phyloP scores from a whole-genome alignment of 2,888 invertebrate species.

The Microdon myrmicae region DNA sequence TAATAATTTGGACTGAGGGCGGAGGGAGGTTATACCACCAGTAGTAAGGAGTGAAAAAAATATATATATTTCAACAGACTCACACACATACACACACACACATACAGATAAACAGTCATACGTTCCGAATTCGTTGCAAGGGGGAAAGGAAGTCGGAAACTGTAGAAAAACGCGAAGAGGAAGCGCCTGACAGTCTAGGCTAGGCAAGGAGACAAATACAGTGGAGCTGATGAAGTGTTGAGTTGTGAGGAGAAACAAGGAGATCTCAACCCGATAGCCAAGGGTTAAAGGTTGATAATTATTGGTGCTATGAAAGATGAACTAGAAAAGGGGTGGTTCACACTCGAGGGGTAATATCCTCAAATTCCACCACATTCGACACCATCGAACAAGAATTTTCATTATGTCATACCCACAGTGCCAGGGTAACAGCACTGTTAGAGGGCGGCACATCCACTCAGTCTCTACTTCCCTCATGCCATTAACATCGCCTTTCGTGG shows the following conservation, averaged over 20 bases:
- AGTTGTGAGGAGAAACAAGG: too few relatives aligned
- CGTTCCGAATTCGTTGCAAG: too few relatives aligned
- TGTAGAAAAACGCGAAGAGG: too few relatives aligned
- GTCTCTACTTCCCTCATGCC: slow-evolving; percentile 1
- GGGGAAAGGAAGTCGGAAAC: not conserved
- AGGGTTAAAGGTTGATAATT: slow-evolving; percentile 16
- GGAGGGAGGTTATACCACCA: slow-evolving; percentile 35
- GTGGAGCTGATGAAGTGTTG: too few relatives aligned
- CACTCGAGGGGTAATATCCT: slow-evolving; percentile 26
- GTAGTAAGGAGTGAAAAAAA: slow-evolving; percentile 20
- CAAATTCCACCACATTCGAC: slow-evolving; percentile 36
- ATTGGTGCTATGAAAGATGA: slow-evolving; percentile 5
- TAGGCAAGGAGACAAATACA: too few relatives aligned
- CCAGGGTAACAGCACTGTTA: too few relatives aligned
- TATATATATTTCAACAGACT: too few relatives aligned
- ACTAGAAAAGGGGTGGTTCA: slow-evolving; percentile 7
- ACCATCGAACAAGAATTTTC: slow-evolving; percentile 25
- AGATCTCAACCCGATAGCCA: too few relatives aligned
- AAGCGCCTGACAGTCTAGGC: too few relatives aligned
- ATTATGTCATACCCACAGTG: slow-evolving; percentile 38
- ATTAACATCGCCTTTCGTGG: slow-evolving; percentile 2
- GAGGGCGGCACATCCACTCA: slow-evolving; percentile 16
- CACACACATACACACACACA: not conserved
- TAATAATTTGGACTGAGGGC: slow-evolving; percentile 37
- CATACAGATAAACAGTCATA: too few relatives aligned